Conservation (phyloP, 2,797 vertebrate species). For the Zalophus californianus region DNA sequence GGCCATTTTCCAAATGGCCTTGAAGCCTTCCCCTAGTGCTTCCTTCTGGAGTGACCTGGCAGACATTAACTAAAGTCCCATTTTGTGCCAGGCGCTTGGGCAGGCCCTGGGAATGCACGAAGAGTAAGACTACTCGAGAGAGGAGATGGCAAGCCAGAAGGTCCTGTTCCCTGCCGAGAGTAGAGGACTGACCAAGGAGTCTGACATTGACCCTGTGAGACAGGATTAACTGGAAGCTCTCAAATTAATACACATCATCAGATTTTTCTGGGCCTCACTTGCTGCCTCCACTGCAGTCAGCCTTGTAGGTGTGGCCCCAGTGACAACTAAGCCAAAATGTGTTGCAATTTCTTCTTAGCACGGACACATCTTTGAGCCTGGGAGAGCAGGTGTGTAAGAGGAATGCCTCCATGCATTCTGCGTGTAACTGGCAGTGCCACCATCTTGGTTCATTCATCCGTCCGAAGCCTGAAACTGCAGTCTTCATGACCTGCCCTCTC, state of each 20-base stretch:
- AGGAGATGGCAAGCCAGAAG: background rate
- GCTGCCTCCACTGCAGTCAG: background rate
- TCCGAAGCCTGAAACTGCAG: background rate
- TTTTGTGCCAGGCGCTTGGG: background rate
- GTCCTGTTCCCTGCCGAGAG: background rate
- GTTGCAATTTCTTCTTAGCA: background rate
- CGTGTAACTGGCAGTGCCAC: background rate
- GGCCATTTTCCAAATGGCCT: background rate
- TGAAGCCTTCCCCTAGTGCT: background rate
- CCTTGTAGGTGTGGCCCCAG: background rate
- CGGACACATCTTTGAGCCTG: background rate
- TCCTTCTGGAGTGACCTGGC: background rate
- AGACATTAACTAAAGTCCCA: background rate
- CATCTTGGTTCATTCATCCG: background rate
- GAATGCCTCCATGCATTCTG: background rate
- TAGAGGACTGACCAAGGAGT: background rate
- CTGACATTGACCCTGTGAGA: background rate
- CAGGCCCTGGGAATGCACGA: background rate
- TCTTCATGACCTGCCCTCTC: background rate
- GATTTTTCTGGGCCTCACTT: background rate
- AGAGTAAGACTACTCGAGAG: background rate
- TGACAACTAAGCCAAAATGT: background rate
- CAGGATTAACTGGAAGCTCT: background rate
- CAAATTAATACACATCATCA: background rate
- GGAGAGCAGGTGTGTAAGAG: background rate